Base-by-base conservation (phyloP, 2,797 vertebrate genomes). In the Semaprochilodus insignis region DNA sequence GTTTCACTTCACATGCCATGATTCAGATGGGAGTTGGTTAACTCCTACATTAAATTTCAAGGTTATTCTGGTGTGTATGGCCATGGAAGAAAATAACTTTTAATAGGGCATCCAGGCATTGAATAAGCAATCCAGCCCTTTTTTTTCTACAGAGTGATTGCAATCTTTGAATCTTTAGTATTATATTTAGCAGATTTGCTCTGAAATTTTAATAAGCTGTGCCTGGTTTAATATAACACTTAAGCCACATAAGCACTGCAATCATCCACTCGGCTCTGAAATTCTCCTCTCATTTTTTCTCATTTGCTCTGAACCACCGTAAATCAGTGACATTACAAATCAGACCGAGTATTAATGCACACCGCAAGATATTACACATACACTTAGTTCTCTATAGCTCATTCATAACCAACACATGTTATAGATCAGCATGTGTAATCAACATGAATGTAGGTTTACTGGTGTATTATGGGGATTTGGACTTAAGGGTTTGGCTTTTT, bases 261-360 rank as follows among this genome's bases (percentile, higher is more conserved):
- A 86, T 88, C 86, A 85, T 81, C 1, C n/a, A 80, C 81, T 90
- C 76, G 72, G 81, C 71, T 70, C 81, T 70, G 81, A 73, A 60
- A 83, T 87, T 87, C 85, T 84, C 27, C 83, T 86, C 77, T 86
- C 0, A 48, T 91, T 88, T 88, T 85, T 81, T 89, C 81, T 88
- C 31, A 31, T 83, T 6, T 62, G 36, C 71, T 48, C 77, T 62
- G 51, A 75, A 54, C 63, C 40, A 77, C 51, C 72, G 87, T 78
- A 86, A 88, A 90, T 88, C 83, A 57, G 15, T 81, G 76, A 65
- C 83, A 73, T 55, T 81, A 82, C 72, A 86, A 84, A 90, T 92
- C 89, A 90, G 87, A 91, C 85, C 86, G 63, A 1, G 6, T 44
- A 57, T 81, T 85, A 88, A 91, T 82, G 84, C 78, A 81, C 83